Base-by-base conservation (phyloP, 2,113 vertebrate species). In the Perca fluviatilis region DNA sequence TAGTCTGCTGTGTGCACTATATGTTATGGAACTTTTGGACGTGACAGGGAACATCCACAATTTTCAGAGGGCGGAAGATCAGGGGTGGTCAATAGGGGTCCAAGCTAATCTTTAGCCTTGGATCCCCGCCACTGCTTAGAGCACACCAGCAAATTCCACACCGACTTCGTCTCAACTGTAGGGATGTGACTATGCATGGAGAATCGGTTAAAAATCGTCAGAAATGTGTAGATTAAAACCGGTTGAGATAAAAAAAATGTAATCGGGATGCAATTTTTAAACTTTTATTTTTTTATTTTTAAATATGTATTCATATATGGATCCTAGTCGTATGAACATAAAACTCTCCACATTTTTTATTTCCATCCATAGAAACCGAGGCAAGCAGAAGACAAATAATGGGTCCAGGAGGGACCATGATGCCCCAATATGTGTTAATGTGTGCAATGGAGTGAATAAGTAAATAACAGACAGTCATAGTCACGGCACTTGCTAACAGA, bases 371-470 rank as follows among this genome's bases (percentile, higher is more conserved):
- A 64, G 72, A 80, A 74, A 71, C 62, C 53, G 3, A 50, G 25
- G 14, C 23, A 8, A 25, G 63, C 63, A 58, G 46, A 46, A 19
- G 18, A 11, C 51, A 74, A 63, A 25, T 73, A n/a, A 8, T 18
- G 49, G 43, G 2, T 58, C 18, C 36, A 7, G 50, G 74, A 56
- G 81, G 21, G 77, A 21, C 83, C 83, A 51, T 23, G 82, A 47
- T 40, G 61, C 49, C 56, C 6, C 56, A 58, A 51, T 74, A 76
- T 88, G 85, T 89, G 90, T 93, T 76, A 86, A 86, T 80, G 85
- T 82, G 89, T 60, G 78, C 83, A 89, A 43, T 80, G 89, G 83
- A 74, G 88, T 90, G 88, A 91, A 83, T 77, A 84, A 90, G 85
- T 88, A 68, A 93, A 91, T 88, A 92, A 63, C n/a, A 50, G 57